phyloP scores from a whole-genome alignment of 2,888 invertebrate genomes.

The Leptopilina myrica region DNA sequence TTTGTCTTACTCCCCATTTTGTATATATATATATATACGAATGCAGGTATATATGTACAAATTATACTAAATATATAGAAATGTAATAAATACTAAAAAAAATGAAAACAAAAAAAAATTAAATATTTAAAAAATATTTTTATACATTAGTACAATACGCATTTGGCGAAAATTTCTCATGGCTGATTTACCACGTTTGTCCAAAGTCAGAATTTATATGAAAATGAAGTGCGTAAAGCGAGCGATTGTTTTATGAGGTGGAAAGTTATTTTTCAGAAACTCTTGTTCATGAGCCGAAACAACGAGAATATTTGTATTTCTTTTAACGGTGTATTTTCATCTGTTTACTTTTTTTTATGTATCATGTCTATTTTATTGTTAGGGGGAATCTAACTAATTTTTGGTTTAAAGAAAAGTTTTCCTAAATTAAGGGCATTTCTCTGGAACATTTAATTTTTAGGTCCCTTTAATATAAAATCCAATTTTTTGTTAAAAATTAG shows the following conservation, averaged over 20 bases:
- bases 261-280: conserved; percentile 31
- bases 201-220: neutral
- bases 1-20: conserved; percentile 19
- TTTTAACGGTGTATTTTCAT: conserved; percentile 9
- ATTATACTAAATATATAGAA: too few relatives aligned
- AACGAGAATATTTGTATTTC: conserved; percentile 11
- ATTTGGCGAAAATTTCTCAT: neutral
- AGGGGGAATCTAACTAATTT: too few relatives aligned
- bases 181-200: conserved; percentile 7
- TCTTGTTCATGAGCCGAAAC: conserved; percentile 1
- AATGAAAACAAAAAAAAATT: too few relatives aligned
- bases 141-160: too few relatives aligned
- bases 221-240: conserved; percentile 7
- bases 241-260: conserved; percentile 30
- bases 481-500: too few relatives aligned
- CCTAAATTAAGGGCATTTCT: too few relatives aligned
- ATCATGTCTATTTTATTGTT: too few relatives aligned
- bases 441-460: too few relatives aligned
- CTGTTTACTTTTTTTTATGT: neutral
- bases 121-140: too few relatives aligned
- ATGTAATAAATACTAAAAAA: too few relatives aligned
- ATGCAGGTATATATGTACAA: neutral
- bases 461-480: too few relatives aligned
- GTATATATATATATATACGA: neutral
- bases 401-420: too few relatives aligned